Percentiles rank a stretch among this genome's conserved stretches.
These are phyloP conservation scores for Pyxicephalus adspersus DNA, from an alignment of 2,113 vertebrate genomes.

Conservation along the genomic window DNA sequence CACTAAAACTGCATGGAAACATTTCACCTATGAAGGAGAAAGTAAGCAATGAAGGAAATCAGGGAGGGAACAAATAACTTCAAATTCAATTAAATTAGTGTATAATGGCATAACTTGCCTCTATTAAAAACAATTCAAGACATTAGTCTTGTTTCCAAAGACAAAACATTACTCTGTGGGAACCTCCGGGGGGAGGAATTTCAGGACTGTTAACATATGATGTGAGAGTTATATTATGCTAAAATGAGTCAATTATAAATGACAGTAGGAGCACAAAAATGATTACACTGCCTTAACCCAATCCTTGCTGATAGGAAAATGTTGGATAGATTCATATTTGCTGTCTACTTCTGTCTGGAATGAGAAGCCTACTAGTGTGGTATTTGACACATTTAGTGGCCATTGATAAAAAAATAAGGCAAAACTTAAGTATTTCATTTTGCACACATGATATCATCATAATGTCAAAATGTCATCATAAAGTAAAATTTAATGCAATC, in stretches of 20 bases:
- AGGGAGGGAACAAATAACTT: constrained; percentile 48
- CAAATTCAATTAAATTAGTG: constrained; percentile 49
- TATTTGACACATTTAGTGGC: no score
- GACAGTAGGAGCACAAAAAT: constrained; percentile 44
- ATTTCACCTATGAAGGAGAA: constrained; percentile 59
- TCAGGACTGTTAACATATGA: not conserved
- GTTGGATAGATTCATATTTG: no score
- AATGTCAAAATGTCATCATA: no score
- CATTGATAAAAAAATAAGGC: no score
- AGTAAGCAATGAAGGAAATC: constrained; percentile 47
- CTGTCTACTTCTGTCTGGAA: no score
- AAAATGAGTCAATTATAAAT: constrained; percentile 54
- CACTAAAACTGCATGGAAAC: constrained; percentile 44
- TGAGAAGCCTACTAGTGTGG: no score
- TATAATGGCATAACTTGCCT: constrained; percentile 12
- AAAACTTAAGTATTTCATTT: no score
- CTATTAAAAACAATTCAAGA: constrained; percentile 32
- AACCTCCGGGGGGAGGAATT: constrained; percentile 47
- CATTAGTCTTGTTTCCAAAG: constrained; percentile 46
- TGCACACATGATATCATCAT: no score
- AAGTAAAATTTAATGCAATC: no score
- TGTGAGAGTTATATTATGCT: not conserved
- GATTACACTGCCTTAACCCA: constrained; percentile 43
- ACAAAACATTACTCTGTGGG: constrained; percentile 41
- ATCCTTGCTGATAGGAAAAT: not conserved